Evolutionary conservation across 2,888 invertebrate species (phyloP), one percentile per base, ranked within the genome.

Genomic region (Lithosia quadra): DNA sequence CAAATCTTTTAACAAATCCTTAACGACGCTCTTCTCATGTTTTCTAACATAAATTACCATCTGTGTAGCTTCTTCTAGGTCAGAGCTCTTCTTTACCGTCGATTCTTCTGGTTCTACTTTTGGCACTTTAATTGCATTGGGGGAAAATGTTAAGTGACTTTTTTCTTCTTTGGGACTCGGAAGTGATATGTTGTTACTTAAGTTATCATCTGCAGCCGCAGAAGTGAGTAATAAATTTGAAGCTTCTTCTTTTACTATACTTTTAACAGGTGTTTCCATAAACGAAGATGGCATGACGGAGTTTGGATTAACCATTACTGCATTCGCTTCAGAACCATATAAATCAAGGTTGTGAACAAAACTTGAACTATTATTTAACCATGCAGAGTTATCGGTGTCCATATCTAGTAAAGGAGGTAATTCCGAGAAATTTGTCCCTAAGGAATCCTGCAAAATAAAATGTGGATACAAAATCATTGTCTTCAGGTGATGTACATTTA

Each of bases 271-370:
- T 8, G 95, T 95, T 77, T 95, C 95, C 28, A 95, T 94, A 71
- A 96, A 96, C 76, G 97, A 96, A 55, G 97, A 95, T 1, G 98
- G 98, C 97, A 98, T 97, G 58, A 98, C 98, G 34, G 97, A 98
- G 86, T 98, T 98, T 7, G 98, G 98, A 92, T 98, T 98, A 8
- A 98, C 98, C 96, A 98, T 97, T 76, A 98, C 97, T 18, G 97
- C 96, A 73, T 96, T 96, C 57, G 97, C 97, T 86, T 97, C 97
- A 13, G 96, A 96, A 34, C 96, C 96, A 84, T 96, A 96, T 79
- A 97, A 95, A 88, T 97, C 97, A 81, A 97, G 90, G 86, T 96
- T 96, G 86, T 96, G 96, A 80, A 96, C 96, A 80, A 96, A 96
- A 90, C 96, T 96, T 61, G 96, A 95, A 68, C 96, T 95, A 84